Base-by-base conservation (phyloP, 2,797 vertebrate genomes). In the Lacerta viridis region DNA sequence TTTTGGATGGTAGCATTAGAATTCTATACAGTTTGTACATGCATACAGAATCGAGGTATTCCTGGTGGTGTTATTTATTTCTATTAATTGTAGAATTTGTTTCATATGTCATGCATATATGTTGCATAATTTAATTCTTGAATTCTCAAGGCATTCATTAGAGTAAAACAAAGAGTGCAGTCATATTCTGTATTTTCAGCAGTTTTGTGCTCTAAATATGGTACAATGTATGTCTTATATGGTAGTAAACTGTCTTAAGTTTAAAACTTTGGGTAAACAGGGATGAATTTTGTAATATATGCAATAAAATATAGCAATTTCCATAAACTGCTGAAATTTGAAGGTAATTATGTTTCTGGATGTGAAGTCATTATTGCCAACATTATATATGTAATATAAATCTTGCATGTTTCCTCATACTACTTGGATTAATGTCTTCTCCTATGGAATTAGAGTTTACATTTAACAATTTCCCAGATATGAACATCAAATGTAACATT, bases 21-120 rank as follows among this genome's bases (percentile, higher is more conserved):
- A 85, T 95, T 92, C 92, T 83, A 77, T 93, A 87, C 92, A 78
- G 88, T 91, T 94, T 93, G 46, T 85, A 13, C 76, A 76, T 93
- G 91, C 88, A 89, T 89, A 88, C 92, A 95, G 86, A 87, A 83
- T 89, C 93, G 91, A 83, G 72, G 77, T 89, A 64, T 71, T 80
- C 85, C 46, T 27, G 74, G 90, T 89, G 90, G 5, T 85, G 2
- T 87, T 77, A 72, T 93, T 87, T 93, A 88, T 82, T 89, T 25
- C 33, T 82, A 64, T 92, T 94, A 82, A 95, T 92, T 66, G 25
- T 43, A 13, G 6, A 23, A 82, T 76, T 74, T 36, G 87, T 80
- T 92, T 84, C 43, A 46, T 75, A 46, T 46, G 18, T 66, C 91
- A 89, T 83, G 75, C 84, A 85, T 82, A 55, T 23, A 74, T 87